A percentile compares a stretch with the other conserved stretches of the same genome.
Conservation (phyloP, 2,797 vertebrate genomes). For the Semotilus atromaculatus region DNA sequence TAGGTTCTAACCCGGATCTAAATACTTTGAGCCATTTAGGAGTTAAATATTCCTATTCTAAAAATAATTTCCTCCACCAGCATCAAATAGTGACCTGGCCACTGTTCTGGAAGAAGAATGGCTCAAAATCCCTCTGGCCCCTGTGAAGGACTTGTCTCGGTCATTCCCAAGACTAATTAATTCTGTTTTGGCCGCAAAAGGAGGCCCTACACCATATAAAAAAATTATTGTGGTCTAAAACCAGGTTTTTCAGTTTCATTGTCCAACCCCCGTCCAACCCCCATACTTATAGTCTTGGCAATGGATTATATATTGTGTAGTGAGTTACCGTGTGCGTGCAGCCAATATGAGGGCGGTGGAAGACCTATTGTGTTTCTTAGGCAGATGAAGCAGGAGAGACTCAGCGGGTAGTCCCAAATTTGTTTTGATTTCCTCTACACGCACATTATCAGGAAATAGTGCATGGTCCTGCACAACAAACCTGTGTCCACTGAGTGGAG, state of each 20-base stretch:
- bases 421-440: conserved; percentile 67
- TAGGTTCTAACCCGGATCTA: background rate
- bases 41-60: too few relatives aligned
- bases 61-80: too few relatives aligned
- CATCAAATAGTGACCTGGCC: too few relatives aligned
- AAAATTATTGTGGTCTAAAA: background rate
- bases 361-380: conserved; percentile 64
- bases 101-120: background rate
- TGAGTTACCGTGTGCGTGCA: conserved; percentile 67
- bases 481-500: conserved; percentile 67
- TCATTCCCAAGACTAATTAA: background rate
- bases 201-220: background rate
- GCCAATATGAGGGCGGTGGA: conserved; percentile 71
- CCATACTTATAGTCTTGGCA: background rate
- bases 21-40: too few relatives aligned
- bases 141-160: background rate
- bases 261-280: background rate
- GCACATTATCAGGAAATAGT: conserved; percentile 70
- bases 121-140: background rate
- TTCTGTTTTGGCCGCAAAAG: background rate
- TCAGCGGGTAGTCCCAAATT: conserved; percentile 70
- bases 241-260: background rate
- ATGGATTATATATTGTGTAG: background rate
- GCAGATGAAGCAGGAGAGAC: conserved; percentile 76
- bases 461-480: conserved; percentile 78